phyloP scores from a whole-genome alignment of 2,797 vertebrate genomes.

The Onychomys leucogaster region DNA sequence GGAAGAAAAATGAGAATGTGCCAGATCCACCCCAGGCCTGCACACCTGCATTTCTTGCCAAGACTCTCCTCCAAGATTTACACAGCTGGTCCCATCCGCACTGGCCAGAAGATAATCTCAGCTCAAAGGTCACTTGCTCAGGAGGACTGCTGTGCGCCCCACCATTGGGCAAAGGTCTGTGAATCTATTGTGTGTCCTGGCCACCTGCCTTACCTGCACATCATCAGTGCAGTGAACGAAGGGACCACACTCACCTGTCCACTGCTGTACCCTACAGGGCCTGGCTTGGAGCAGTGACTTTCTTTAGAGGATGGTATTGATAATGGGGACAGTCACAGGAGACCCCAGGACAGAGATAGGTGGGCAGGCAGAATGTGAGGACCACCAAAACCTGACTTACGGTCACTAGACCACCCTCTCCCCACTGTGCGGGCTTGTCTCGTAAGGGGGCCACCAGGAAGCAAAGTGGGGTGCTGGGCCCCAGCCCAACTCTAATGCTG shows the following conservation, averaged over 20 bases:
- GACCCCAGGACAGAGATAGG: not conserved
- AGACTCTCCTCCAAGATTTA: not conserved
- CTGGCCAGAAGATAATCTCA: not conserved
- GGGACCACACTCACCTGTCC: not conserved
- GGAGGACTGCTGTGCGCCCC: not conserved
- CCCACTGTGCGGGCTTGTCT: not conserved
- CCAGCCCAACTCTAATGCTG: not conserved
- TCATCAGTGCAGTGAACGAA: not conserved
- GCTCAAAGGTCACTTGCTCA: not conserved
- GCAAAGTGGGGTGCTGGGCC: not conserved
- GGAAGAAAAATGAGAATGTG: not conserved
- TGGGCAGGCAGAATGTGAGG: not conserved
- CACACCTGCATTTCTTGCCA: not conserved
- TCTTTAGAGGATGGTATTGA: slow-evolving; percentile 12
- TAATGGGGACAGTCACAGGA: not conserved
- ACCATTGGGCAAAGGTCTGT: not conserved
- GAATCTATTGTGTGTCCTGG: not conserved
- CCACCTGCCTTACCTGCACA: not conserved
- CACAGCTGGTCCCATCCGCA: not conserved
- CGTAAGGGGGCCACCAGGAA: not conserved
- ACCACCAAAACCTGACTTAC: not conserved
- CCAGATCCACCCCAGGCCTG: not conserved
- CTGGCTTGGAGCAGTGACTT: not conserved
- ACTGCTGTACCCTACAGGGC: not conserved
- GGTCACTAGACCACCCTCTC: not conserved